These are phyloP conservation scores for Adelosebastes latens DNA, from an alignment of 2,797 vertebrate genomes.

Conservation along the genomic window DNA sequence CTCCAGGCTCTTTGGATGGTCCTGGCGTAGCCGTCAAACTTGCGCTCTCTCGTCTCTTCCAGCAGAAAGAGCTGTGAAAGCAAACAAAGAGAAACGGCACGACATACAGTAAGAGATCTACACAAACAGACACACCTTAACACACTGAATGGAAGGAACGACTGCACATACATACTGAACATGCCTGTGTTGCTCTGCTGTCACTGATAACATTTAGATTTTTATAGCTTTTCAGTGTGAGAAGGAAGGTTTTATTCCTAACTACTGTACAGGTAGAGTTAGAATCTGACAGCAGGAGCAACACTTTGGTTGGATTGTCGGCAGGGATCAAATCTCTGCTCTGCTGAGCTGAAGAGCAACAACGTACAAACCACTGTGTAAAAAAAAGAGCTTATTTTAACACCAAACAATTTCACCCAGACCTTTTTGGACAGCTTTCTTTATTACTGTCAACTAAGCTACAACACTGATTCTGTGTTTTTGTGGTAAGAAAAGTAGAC, in stretches of 20 bases:
- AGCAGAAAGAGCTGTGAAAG: constrained; percentile 91
- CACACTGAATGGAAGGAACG: constrained; percentile 7
- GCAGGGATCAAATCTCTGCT: neutral
- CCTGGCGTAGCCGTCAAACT: constrained; percentile 95
- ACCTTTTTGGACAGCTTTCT: neutral
- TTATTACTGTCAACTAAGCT: neutral
- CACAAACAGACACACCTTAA: constrained; percentile 28
- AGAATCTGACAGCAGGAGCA: neutral
- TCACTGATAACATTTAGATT: neutral
- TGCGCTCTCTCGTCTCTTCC: constrained; percentile 96
- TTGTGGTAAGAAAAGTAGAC: too few species aligned
- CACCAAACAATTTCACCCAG: neutral
- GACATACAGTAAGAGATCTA: neutral
- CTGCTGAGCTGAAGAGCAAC: neutral
- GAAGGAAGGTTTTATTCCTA: neutral
- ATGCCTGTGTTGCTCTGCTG: neutral
- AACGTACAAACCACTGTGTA: neutral
- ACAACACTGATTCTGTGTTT: neutral
- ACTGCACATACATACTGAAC: constrained; percentile 20
- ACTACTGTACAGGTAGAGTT: neutral
- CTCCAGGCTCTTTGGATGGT: constrained; percentile 97
- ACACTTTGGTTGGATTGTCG: neutral
- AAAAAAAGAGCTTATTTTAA: neutral
- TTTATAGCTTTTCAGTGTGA: neutral
- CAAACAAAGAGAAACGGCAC: constrained; percentile 7